Conservation (phyloP, 2,888 invertebrate genomes). For the Ypsolopha scabrella region DNA sequence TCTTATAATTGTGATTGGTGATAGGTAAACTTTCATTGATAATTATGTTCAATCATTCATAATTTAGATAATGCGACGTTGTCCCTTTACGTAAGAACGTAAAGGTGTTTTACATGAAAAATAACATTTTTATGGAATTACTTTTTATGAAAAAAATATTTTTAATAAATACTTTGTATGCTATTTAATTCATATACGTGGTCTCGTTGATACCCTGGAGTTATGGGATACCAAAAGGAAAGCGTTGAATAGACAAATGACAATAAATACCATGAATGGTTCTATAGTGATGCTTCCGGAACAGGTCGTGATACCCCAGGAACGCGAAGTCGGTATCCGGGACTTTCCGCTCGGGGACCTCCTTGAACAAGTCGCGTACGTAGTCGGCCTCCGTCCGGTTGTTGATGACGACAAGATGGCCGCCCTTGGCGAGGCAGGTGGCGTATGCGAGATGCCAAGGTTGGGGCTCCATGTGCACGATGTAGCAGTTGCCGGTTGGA, state of each 20-base stretch:
- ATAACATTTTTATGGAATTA: too few relatives aligned
- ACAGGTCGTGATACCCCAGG: constrained; percentile 30
- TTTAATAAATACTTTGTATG: too few relatives aligned
- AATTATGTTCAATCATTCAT: too few relatives aligned
- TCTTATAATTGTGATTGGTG: too few relatives aligned
- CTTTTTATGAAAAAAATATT: too few relatives aligned
- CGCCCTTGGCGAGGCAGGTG: constrained; percentile 28
- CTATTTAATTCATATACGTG: too few relatives aligned
- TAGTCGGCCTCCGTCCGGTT: constrained; percentile 23
- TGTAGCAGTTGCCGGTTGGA: constrained; percentile 25
- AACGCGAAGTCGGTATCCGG: constrained; percentile 28
- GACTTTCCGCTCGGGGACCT: constrained; percentile 18
- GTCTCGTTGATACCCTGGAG: too few relatives aligned
- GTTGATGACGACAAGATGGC: constrained; percentile 27
- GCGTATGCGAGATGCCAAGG: constrained; percentile 30
- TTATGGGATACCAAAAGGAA: too few relatives aligned
- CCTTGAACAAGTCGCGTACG: constrained; percentile 23
- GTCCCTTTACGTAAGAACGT: too few relatives aligned
- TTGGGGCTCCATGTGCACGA: constrained; percentile 28
- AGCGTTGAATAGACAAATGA: not conserved
- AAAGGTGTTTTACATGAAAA: too few relatives aligned
- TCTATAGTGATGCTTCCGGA: constrained; percentile 27
- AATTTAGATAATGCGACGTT: too few relatives aligned
- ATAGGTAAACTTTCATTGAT: too few relatives aligned
- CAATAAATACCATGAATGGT: constrained; percentile 27